Conservation (phyloP, 2,888 invertebrate species). For the Amblyteles armatorius region DNA sequence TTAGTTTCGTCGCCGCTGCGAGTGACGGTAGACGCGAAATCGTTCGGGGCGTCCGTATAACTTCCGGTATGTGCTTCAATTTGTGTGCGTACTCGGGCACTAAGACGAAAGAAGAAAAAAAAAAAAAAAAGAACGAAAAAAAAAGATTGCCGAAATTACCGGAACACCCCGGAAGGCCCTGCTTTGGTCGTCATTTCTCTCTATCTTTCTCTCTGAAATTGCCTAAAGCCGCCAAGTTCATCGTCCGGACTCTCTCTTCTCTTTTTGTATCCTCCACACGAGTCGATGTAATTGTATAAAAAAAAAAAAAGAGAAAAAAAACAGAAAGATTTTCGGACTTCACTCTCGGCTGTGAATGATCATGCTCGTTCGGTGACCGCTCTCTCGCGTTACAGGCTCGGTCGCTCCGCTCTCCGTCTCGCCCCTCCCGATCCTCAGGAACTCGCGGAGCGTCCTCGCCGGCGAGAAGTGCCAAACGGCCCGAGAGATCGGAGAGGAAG, state of each 20-base stretch:
- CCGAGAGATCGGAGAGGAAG: constrained; percentile 4
- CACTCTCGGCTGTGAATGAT: constrained; percentile 32
- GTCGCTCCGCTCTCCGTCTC: not conserved
- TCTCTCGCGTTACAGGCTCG: constrained; percentile 3
- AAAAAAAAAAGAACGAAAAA: not conserved
- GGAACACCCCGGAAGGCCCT: constrained; percentile 48
- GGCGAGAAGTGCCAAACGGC: constrained; percentile 6
- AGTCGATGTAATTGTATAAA: not conserved
- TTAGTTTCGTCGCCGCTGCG: constrained; percentile 60
- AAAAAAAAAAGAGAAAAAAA: not conserved
- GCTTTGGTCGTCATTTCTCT: constrained; percentile 59
- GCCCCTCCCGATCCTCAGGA: not conserved
- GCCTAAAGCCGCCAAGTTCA: constrained; percentile 57
- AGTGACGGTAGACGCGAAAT: constrained; percentile 50
- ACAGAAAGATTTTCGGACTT: constrained; percentile 25
- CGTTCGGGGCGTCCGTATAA: constrained; percentile 30
- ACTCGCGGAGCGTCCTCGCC: not conserved
- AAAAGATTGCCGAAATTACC: constrained; percentile 1
- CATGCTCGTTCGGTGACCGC: constrained; percentile 28
- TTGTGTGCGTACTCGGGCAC: constrained; percentile 1
- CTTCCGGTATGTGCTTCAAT: constrained; percentile 34
- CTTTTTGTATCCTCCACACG: constrained; percentile 18
- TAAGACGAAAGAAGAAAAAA: not conserved
- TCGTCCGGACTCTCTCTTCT: constrained; percentile 21
- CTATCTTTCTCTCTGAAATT: constrained; percentile 62